Evolutionary conservation across 2,797 vertebrate species (phyloP).

Genomic region (Echiichthys vipera): DNA sequence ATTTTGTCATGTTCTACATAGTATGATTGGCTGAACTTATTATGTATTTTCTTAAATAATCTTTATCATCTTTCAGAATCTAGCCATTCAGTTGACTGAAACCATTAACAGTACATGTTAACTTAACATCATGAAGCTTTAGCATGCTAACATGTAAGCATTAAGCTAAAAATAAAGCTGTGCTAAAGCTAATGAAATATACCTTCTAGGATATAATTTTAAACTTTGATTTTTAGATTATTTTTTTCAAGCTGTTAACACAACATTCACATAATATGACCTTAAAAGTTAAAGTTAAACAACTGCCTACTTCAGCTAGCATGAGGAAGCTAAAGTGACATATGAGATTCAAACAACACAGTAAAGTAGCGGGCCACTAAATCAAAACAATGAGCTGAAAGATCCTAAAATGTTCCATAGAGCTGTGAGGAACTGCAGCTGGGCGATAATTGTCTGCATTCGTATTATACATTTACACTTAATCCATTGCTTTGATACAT

Average conservation of each 20-base stretch:
- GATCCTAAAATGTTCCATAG: neutral
- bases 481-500: neutral
- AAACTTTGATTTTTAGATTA: neutral
- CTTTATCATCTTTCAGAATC: too few relatives aligned
- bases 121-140: neutral
- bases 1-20: neutral
- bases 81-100: too few relatives aligned
- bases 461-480: neutral
- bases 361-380: neutral
- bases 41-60: neutral
- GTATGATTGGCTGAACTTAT: neutral
- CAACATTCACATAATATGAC: neutral
- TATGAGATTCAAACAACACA: neutral
- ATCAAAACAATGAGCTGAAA: neutral
- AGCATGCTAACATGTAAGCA: neutral
- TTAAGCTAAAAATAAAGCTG: neutral
- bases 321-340: neutral
- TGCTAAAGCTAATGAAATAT: neutral
- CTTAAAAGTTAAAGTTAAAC: neutral
- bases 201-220: neutral
- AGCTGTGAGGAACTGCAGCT: neutral
- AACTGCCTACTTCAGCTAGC: neutral
- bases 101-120: neutral
- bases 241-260: neutral
- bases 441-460: neutral